Percentiles rank a stretch among this genome's conserved stretches.
These are phyloP conservation scores for Rhinatrema bivittatum DNA, from an alignment of 2,797 vertebrate species.

Conservation along the genomic window DNA sequence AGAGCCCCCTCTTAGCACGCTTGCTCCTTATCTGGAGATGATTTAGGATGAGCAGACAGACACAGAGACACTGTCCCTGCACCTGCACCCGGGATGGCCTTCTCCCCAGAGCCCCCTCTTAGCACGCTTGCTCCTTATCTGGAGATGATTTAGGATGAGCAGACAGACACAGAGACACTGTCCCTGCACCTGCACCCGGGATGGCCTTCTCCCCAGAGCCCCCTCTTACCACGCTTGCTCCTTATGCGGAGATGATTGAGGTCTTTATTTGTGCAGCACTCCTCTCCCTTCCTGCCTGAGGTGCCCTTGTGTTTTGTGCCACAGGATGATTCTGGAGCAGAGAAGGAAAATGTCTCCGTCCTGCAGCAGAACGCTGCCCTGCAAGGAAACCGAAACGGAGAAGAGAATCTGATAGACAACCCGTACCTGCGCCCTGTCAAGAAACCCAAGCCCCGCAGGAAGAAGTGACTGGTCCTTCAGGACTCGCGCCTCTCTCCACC, in stretches of 20 bases:
- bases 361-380: constrained; percentile 73
- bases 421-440: constrained; percentile 92
- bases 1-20: constrained; percentile 14
- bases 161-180: constrained; percentile 86
- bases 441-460: constrained; percentile 94
- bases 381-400: constrained; percentile 67
- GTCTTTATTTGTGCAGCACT: no score
- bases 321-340: constrained; percentile 81
- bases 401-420: constrained; percentile 91
- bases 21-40: constrained; percentile 92
- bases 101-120: not conserved
- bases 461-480: constrained; percentile 83
- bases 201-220: not conserved
- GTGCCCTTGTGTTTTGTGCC: no score
- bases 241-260: constrained; percentile 45
- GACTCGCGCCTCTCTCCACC: no score
- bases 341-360: constrained; percentile 83
- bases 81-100: constrained; percentile 55
- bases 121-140: no score
- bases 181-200: constrained; percentile 65
- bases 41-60: constrained; percentile 97
- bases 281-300: no score
- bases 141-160: no score
- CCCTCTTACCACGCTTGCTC: no score
- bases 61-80: constrained; percentile 76